These are phyloP conservation scores for Probaryconus sp. DNA, from an alignment of 1,140 invertebrate genomes.

Conservation along the genomic window DNA sequence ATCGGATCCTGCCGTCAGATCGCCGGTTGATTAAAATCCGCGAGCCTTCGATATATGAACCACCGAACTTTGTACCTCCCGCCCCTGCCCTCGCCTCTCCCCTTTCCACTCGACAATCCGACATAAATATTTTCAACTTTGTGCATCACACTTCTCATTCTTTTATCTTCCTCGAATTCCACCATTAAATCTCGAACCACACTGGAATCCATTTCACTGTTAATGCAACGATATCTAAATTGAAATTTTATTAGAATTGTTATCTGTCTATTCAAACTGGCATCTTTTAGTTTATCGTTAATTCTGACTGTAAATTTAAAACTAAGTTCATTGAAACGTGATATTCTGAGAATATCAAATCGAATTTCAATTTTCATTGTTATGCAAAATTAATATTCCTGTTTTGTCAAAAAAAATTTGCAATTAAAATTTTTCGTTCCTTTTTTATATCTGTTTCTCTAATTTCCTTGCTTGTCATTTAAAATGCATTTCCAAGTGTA, in stretches of 20 bases:
- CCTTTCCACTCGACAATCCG: not conserved
- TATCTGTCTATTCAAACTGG: not conserved
- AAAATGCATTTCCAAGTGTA: too few species aligned
- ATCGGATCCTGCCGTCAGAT: slow-evolving; percentile 72
- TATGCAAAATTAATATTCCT: too few species aligned
- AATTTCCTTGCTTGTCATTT: too few species aligned
- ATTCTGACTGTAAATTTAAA: too few species aligned
- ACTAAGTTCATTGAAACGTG: too few species aligned
- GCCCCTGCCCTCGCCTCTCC: slow-evolving; percentile 18
- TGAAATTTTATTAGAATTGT: slow-evolving; percentile 36
- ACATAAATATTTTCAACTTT: slow-evolving; percentile 54
- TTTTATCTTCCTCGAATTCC: slow-evolving; percentile 17
- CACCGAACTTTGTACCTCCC: slow-evolving; percentile 73
- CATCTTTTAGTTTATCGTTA: not conserved
- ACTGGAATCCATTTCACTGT: not conserved
- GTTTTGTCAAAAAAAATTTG: too few species aligned
- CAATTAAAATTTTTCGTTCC: too few species aligned
- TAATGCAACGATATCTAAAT: slow-evolving; percentile 35
- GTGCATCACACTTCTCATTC: slow-evolving; percentile 26
- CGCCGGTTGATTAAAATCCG: slow-evolving; percentile 78
- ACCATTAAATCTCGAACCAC: slow-evolving; percentile 24
- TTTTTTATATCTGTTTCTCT: too few species aligned
- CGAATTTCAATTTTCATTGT: too few species aligned
- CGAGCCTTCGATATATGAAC: slow-evolving; percentile 75
- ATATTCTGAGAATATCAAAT: too few species aligned